Percentiles rank a stretch among this genome's conserved stretches.
phyloP scores from a whole-genome alignment of 2,113 vertebrate genomes.

The Entelurus aequoreus region DNA sequence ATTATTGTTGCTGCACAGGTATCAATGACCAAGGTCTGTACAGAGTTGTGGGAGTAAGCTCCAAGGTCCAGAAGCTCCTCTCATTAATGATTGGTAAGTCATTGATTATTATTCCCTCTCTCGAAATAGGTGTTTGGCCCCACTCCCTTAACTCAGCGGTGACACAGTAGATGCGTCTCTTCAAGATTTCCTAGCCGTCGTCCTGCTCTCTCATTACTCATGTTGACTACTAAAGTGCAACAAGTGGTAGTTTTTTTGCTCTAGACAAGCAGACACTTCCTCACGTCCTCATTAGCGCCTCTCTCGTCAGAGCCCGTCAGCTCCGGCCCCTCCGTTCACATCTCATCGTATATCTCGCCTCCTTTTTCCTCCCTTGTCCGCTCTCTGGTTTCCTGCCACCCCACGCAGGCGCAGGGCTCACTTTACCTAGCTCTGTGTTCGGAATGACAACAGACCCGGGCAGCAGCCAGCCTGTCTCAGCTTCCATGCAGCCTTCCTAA shows the following conservation, averaged over 20 bases:
- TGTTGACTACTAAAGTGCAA: constrained; percentile 56
- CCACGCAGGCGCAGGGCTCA: constrained; percentile 48
- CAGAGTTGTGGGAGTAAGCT: constrained; percentile 96
- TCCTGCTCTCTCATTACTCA: constrained; percentile 16
- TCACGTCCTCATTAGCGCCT: constrained; percentile 41
- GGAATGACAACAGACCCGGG: constrained; percentile 63
- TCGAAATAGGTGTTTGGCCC: too few species aligned
- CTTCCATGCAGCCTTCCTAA: constrained; percentile 42
- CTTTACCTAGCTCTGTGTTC: constrained; percentile 54
- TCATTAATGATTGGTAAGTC: constrained; percentile 90
- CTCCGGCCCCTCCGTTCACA: background rate
- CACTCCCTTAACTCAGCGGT: background rate
- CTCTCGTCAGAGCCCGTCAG: constrained; percentile 1
- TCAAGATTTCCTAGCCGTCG: background rate
- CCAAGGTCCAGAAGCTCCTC: constrained; percentile 97
- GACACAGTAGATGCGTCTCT: constrained; percentile 18
- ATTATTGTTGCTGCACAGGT: constrained; percentile 68
- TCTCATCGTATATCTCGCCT: background rate
- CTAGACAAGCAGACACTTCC: constrained; percentile 29
- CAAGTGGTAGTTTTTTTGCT: constrained; percentile 65
- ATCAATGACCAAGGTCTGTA: constrained; percentile 98
- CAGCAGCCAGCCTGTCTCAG: constrained; percentile 37
- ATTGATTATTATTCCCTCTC: background rate
- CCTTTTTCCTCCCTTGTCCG: constrained; percentile 20
- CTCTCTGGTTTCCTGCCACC: constrained; percentile 50